Evolutionary conservation across 2,888 invertebrate species (phyloP).

Genomic region (Oscheius myriophilus): DNA sequence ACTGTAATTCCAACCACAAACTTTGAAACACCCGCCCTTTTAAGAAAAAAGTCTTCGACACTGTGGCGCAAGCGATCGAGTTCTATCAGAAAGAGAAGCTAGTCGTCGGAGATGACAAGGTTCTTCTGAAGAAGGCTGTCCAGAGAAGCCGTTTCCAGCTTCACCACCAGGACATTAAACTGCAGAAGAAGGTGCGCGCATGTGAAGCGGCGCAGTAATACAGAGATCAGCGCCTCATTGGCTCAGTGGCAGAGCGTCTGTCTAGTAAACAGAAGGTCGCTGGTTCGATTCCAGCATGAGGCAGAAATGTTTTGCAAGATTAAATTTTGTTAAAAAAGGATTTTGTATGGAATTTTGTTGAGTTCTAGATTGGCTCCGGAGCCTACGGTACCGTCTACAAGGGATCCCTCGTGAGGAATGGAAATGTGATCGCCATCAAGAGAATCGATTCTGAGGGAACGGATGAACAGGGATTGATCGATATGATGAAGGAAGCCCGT

Average conservation of each 20-base stretch:
- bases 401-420: slow-evolving; percentile 37
- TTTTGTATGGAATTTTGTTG: not conserved
- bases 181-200: slow-evolving; percentile 52
- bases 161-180: slow-evolving; percentile 53
- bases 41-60: slow-evolving; percentile 40
- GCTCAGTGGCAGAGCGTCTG: slow-evolving; percentile 60
- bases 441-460: slow-evolving; percentile 46
- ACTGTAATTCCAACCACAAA: not conserved
- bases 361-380: slow-evolving; percentile 52
- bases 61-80: slow-evolving; percentile 44
- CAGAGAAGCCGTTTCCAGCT: slow-evolving; percentile 57
- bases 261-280: slow-evolving; percentile 67
- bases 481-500: slow-evolving; percentile 67
- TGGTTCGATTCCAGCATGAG: slow-evolving; percentile 65
- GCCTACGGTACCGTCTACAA: slow-evolving; percentile 62
- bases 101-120: slow-evolving; percentile 38
- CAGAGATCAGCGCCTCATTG: slow-evolving; percentile 15
- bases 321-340: not conserved
- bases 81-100: slow-evolving; percentile 39
- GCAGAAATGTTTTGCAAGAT: slow-evolving; percentile 26
- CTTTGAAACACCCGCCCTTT: not conserved
- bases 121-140: slow-evolving; percentile 49
- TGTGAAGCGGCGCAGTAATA: not conserved
- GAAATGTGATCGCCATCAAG: slow-evolving; percentile 41
- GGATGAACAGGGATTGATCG: slow-evolving; percentile 51